Base-by-base conservation (phyloP, 2,797 vertebrate species). In the Hoplostethus mediterraneus region DNA sequence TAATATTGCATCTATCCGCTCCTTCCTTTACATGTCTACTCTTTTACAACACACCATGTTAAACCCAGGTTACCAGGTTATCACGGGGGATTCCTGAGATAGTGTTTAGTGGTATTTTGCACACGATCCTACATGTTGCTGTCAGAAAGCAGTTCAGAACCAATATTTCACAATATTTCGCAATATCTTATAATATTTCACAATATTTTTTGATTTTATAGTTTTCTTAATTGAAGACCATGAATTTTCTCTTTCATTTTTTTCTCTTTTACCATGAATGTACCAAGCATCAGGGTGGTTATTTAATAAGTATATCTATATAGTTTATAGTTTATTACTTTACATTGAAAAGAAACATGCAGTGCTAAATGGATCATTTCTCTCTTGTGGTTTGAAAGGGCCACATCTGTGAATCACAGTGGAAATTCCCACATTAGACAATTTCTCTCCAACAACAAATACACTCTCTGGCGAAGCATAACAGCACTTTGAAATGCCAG, bases 1-100 rank as follows among this genome's bases (percentile, higher is more conserved):
- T 83, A 85, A 92, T 92, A 90, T 89, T 90, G 52, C 81, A 91
- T 87, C 73, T 63, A 88, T 90, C 75, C 11, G 3, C 61, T 70
- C 55, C 65, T 67, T 74, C 53, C 71, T 64, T 55, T 5, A 31
- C 61, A 8, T 38, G 48, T 45, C 4, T 60, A 33, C 62, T 80
- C 30, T 25, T 68, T 84, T 66, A 48, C 70, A 54, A 62, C 5
- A 33, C 64, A 33, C 75, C 44, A 38, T 1, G 4, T 82, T 10
- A 49, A 75, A 71, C 44, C 42, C 48, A 3, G 0, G 30, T 21
- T 57, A 30, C 30, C 1, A 13, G 47, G 11, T 33, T 44, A 31
- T 28, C 17, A 7, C 55, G 11, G 16, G 17, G 56, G 30, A 13
- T 28, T 12, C 21, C 21, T 21, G 21, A 21, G 21, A 21, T 21